Evolutionary conservation across 2,888 invertebrate genomes (phyloP).

Genomic region (Nemotelus pantherinus): DNA sequence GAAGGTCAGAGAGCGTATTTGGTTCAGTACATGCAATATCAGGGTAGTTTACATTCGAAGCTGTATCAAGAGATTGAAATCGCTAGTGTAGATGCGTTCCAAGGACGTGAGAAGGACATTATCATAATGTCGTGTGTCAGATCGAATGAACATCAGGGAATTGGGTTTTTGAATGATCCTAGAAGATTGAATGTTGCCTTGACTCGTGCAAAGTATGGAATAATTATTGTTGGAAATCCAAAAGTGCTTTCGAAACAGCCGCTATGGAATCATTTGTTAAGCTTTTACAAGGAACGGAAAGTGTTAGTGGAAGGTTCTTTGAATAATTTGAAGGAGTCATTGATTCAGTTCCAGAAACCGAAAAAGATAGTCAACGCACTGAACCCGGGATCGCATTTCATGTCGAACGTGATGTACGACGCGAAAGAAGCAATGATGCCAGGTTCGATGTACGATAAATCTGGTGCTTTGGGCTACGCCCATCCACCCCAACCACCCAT

Average conservation of each 20-base stretch:
- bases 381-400: conserved; percentile 96
- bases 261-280: conserved; percentile 96
- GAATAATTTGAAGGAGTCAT: conserved; percentile 94
- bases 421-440: conserved; percentile 95
- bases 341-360: conserved; percentile 97
- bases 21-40: conserved; percentile 99
- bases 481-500: conserved; percentile 43
- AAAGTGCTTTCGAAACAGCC: conserved; percentile 98
- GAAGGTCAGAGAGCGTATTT: conserved; percentile 98
- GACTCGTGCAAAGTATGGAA: conserved; percentile 96
- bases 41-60: conserved; percentile 95
- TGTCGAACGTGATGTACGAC: conserved; percentile 97
- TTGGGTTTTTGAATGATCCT: conserved; percentile 98
- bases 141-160: conserved; percentile 98
- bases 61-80: conserved; percentile 99
- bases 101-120: conserved; percentile 98
- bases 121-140: conserved; percentile 99
- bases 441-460: conserved; percentile 91
- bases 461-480: conserved; percentile 59
- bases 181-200: conserved; percentile 96
- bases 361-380: conserved; percentile 93
- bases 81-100: conserved; percentile 99
- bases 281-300: conserved; percentile 97
- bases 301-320: conserved; percentile 94
- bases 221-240: conserved; percentile 98